Base-by-base conservation (phyloP, 2,113 vertebrate species). In the Mormoops blainvillei region DNA sequence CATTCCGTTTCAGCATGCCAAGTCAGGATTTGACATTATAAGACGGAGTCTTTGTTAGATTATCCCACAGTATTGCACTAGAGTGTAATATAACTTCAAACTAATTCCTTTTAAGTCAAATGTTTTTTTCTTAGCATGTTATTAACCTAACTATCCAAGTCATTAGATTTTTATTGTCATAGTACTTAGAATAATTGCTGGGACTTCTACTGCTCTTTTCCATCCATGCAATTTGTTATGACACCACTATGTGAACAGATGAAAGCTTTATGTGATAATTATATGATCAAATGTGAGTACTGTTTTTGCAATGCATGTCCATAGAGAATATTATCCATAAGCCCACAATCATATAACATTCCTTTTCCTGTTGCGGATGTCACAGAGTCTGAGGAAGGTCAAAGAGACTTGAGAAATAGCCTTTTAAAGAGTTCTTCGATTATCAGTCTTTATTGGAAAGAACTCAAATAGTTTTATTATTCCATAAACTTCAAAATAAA, bases 131-230 rank as follows among this genome's bases (percentile, higher is more conserved):
- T 94, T 94, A 83, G 76, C 89, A 20, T 90, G 77, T 92, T 95
- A 96, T 92, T 96, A 95, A 80, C 28, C 18, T 97, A 95, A 92
- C 85, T 94, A 70, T 52, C 45, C 28, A 87, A 76, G 84, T 81
- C 70, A 81, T 96, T 96, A 76, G 36, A 71, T 74, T 92, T 96
- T 95, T 96, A 76, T 82, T 94, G 54, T 56, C 77, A 61, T 50
- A 50, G 48, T 81, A 76, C 24, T 94, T 94, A 91, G 48, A 68
- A 88, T 95, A 92, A 95, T 84, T 95, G 38, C n/a, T 3, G 1
- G 74, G 20, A 65, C 43, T 83, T 92, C 92, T 95, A 48, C 63
- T 85, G 36, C 31, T 87, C 26, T 94, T 84, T 84, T 9, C 43
- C 31, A 89, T 92, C 6, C 65, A n/a, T 26, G 4, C 38, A 96